Evolutionary conservation across 2,888 invertebrate species (phyloP), one percentile per base, ranked within the genome.

Genomic region (Autographa pulchrina): DNA sequence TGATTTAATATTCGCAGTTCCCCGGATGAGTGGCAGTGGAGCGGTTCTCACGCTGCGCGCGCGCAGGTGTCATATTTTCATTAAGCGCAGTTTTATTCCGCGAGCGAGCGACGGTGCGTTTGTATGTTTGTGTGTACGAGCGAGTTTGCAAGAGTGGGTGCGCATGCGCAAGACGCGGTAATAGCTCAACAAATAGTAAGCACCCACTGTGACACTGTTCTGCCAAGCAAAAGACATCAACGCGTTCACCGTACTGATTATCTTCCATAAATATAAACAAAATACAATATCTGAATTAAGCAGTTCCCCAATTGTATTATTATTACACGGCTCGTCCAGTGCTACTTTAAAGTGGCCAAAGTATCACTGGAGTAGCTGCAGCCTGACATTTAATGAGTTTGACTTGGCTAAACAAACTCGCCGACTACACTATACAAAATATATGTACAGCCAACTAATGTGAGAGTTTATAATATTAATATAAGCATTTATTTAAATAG

Each of bases 221-320:
- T 18, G 65, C 20, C 63, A 8, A 79, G 76, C 72, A 77, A 85
- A 86, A 86, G 87, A 86, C 85, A 82, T 86, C 86, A 86, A 86
- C 87, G 86, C 78, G 83, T 70, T 67, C 48, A 3, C n/a, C 6
- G 6, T n/a, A 14, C 48, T 6, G 4, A n/a, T 25, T 25, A 25
- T 3, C 25, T 13, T 4, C 41, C 0, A 41, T 11, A 13, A 0
- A 13, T 41, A 4, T 9, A 13, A 11, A 41, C 41, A 13, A 13
- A 41, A 3, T 41, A 41, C 41, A 4, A 9, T 7, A 38, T 11
- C 41, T 13, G 41, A 13, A 13, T 41, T 41, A 41, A 13, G 41
- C 41, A 13, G 41, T 41, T 13, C 11, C 3, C 13, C 41, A 41
- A 13, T 41, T 11, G 41, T 41, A 41, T 41, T 13, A 13, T 41